Conservation (phyloP, 1,140 invertebrate species). For the Pteromalus puparum region DNA sequence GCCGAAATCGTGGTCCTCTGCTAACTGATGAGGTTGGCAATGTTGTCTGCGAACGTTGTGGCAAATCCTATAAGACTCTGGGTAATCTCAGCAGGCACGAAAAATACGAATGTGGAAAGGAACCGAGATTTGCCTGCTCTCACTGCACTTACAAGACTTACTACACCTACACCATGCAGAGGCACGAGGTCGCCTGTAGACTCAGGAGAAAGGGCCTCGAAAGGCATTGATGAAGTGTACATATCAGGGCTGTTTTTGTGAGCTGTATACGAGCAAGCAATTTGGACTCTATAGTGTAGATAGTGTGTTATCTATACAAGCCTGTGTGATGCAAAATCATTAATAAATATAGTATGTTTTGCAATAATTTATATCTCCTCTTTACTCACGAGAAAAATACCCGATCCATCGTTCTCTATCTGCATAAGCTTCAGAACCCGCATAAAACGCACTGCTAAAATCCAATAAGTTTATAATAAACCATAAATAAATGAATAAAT, state of each 20-base stretch:
- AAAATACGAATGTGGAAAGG: conserved; percentile 74
- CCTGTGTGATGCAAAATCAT: too few relatives aligned
- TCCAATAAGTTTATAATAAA: background rate
- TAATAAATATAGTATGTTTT: too few relatives aligned
- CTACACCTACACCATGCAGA: conserved; percentile 26
- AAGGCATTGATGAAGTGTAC: background rate
- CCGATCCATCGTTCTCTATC: background rate
- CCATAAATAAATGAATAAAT: too few relatives aligned
- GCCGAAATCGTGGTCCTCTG: background rate
- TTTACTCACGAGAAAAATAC: background rate
- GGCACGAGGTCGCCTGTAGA: background rate
- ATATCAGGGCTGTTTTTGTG: too few relatives aligned
- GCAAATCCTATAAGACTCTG: conserved; percentile 70
- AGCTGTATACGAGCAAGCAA: too few relatives aligned
- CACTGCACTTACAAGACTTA: conserved; percentile 57
- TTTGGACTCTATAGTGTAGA: too few relatives aligned
- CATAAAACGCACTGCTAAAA: background rate
- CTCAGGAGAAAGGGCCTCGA: background rate
- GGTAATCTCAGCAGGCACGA: conserved; percentile 64
- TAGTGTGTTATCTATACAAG: too few relatives aligned
- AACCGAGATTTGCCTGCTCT: conserved; percentile 71
- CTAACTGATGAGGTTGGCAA: background rate
- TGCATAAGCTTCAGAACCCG: background rate
- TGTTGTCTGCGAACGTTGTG: conserved; percentile 57
- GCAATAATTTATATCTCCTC: background rate